Base-by-base conservation (phyloP, 2,888 invertebrate species). In the Phaonia tiefii region DNA sequence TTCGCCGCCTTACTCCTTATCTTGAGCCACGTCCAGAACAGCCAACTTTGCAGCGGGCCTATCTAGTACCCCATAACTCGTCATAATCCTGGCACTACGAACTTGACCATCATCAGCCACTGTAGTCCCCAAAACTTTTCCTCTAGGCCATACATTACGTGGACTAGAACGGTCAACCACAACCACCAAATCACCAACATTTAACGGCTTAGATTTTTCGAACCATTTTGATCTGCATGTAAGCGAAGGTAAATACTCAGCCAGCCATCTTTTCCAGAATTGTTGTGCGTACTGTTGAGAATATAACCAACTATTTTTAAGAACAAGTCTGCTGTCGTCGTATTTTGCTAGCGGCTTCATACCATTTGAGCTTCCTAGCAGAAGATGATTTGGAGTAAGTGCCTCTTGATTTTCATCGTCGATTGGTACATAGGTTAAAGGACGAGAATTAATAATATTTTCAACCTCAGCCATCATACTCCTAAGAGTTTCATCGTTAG, bases 321-420 rank as follows among this genome's bases (percentile, higher is more conserved):
- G n/a, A n/a, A n/a, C n/a, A n/a, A n/a, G n/a, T n/a, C 42, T 10
- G 80, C n/a, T n/a, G n/a, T n/a, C n/a, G n/a, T n/a, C n/a, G n/a
- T n/a, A n/a, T n/a, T n/a, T n/a, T n/a, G n/a, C 77, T 7, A 74
- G 44, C 10, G 72, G 79, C 51, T 77, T 79, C 42, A 56, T 46
- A 22, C 79, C 76, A 65, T 46, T 78, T 56, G 82, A 79, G 10
- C 63, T 58, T n/a, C 82, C 79, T 39, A 80, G 44, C 42, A 86
- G 69, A 65, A 86, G 83, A 74, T 86, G 84, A 60, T 86, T 86
- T 0, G 85, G 84, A 4, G 86, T 85, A 15, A 86, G 63, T 0
- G 84, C 80, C 72, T 84, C 80, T 15, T 63, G 67, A 75, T 83
- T 44, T 71, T 72, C 51, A 79, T 75, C 10, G 2, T 60, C 69